These are phyloP conservation scores for Papilio polyxenes DNA, from an alignment of 1,140 invertebrate species.

Conservation along the genomic window DNA sequence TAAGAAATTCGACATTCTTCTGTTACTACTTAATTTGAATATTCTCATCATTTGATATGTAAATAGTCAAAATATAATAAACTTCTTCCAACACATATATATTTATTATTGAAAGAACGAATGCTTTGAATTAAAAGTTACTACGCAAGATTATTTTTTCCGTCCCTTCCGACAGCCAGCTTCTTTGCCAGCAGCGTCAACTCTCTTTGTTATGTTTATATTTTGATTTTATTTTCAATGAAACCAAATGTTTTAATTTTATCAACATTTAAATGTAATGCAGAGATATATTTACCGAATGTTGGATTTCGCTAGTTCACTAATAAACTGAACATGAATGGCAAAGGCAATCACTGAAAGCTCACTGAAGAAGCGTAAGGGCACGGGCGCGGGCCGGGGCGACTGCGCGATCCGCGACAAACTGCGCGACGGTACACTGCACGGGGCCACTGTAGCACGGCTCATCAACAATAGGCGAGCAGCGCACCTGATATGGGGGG, in stretches of 20 bases:
- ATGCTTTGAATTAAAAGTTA: too few species aligned
- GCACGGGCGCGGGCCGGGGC: not conserved
- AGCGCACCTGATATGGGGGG: conserved; percentile 91
- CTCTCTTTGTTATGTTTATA: not conserved
- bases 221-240: not conserved
- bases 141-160: too few species aligned
- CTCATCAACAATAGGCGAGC: conserved; percentile 26
- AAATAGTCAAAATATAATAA: too few species aligned
- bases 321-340: conserved; percentile 15
- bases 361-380: not conserved
- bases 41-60: too few species aligned
- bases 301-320: conserved; percentile 20
- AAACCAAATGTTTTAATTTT: not conserved
- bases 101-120: too few species aligned
- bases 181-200: not conserved
- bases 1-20: too few species aligned
- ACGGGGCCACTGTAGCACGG: not conserved
- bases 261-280: conserved; percentile 3
- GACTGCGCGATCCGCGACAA: not conserved
- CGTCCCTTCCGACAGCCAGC: too few species aligned
- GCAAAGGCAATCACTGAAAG: not conserved
- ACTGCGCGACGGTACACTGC: not conserved
- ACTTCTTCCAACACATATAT: too few species aligned
- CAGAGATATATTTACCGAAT: conserved; percentile 34
- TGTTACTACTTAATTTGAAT: too few species aligned